Evolutionary conservation across 2,888 invertebrate species (phyloP).

Genomic region (Macrophya annulata): DNA sequence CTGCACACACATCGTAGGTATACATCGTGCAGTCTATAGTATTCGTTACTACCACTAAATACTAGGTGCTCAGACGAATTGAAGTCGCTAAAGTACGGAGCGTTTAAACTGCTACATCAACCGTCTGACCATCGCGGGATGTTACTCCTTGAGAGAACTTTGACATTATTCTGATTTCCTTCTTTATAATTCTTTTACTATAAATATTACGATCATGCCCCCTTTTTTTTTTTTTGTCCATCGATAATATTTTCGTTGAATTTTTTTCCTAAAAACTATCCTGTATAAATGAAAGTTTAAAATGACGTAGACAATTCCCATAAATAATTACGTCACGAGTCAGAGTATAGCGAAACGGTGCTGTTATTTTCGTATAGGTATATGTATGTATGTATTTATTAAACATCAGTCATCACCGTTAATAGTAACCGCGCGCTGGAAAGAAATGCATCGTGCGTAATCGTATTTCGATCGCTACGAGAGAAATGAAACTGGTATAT

Average conservation of each 20-base stretch:
- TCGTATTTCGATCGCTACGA: background rate
- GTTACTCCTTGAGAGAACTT: background rate
- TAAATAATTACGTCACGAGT: slow-evolving; percentile 32
- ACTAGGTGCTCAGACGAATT: slow-evolving; percentile 6
- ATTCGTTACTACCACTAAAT: slow-evolving; percentile 10
- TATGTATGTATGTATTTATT: background rate
- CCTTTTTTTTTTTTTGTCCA: background rate
- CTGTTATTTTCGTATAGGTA: background rate
- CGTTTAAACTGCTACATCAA: slow-evolving; percentile 5
- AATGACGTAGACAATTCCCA: slow-evolving; percentile 5
- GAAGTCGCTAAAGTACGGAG: background rate
- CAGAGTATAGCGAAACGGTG: background rate
- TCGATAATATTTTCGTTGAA: background rate
- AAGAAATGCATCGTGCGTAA: background rate
- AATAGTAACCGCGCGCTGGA: background rate
- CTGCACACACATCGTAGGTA: background rate
- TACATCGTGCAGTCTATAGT: background rate
- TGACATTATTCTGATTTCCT: background rate
- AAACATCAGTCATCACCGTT: slow-evolving; percentile 26
- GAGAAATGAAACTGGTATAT: background rate
- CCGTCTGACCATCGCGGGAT: background rate
- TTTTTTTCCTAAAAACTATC: background rate
- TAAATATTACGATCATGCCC: background rate
- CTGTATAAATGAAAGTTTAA: slow-evolving; percentile 9
- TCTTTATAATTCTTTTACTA: background rate